Conservation (phyloP, 2,113 vertebrate genomes). For the Colaptes auratus region DNA sequence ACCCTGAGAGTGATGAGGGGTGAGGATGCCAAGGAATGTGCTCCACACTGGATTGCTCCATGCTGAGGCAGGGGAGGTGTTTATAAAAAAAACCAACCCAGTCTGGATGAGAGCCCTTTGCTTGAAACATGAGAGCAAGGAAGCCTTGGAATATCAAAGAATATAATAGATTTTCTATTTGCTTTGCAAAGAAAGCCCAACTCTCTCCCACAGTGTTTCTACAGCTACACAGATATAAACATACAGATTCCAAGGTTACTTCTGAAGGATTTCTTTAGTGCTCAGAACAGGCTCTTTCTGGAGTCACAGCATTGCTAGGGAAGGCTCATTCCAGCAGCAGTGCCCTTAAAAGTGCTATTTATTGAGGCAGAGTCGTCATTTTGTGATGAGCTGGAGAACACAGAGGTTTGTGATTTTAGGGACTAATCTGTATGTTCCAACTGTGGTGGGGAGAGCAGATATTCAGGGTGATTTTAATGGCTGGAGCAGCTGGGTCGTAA, state of each 20-base stretch:
- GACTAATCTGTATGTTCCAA: conserved; percentile 42
- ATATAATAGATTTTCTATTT: neutral
- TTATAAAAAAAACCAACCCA: conserved; percentile 6
- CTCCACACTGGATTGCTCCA: conserved; percentile 39
- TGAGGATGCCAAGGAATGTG: conserved; percentile 42
- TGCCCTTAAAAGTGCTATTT: conserved; percentile 21
- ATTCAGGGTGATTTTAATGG: conserved; percentile 40
- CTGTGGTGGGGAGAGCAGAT: conserved; percentile 18
- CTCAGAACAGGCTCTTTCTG: conserved; percentile 21
- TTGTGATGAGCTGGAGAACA: conserved; percentile 21
- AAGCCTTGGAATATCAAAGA: neutral
- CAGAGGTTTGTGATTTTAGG: conserved; percentile 2
- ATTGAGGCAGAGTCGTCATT: neutral
- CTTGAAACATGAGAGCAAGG: conserved; percentile 38
- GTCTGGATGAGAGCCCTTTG: conserved; percentile 46
- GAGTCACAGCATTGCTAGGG: neutral
- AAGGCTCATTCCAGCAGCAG: conserved; percentile 28
- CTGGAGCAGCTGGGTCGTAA: conserved; percentile 75
- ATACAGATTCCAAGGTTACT: conserved; percentile 52
- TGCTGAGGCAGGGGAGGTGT: conserved; percentile 43
- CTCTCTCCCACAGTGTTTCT: conserved; percentile 14
- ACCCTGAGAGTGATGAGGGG: conserved; percentile 8
- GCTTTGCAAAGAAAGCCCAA: neutral
- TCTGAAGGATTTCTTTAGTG: conserved; percentile 39
- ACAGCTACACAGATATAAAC: conserved; percentile 51